Evolutionary conservation across 1,140 invertebrate species (phyloP), one percentile per base, ranked within the genome.

Genomic region (Ostrea edulis): DNA sequence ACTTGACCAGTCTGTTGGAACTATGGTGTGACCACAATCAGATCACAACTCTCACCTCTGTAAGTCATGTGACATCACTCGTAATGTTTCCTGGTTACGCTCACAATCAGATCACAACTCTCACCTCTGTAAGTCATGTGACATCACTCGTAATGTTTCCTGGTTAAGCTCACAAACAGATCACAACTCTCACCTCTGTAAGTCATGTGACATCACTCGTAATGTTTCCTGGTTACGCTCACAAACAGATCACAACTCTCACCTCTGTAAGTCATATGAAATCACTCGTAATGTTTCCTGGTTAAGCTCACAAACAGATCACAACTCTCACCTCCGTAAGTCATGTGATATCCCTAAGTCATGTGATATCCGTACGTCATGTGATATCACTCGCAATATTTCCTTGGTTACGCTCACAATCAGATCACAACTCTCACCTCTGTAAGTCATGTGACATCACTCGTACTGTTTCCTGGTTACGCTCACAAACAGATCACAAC

Each of bases 11-110:
- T 92, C 95, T 99, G 86, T 96, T 96, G 51, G 98, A 99, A 93
- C 94, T 99, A 8, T 99, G 98, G 98, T 97, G 98, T 93, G 98
- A 99, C 94, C 97, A 96, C 87, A 99, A 99, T 95, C 97, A 95
- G 87, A 97, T 99, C 86, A 96, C 96, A 85, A 95, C 96, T 85
- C 96, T 98, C 90, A 96, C 97, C 71, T 94, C 96, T 77, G 95
- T 96, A 93, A 94, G 93, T 93, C 82, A 29, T 62, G n/a, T 62
- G n/a, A 2, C 2, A 44, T 44, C 35, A 44, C 35, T 44, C n/a
- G n/a, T n/a, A n/a, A n/a, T 44, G 35, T 44, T 44, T 44, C 2
- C 35, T 44, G 35, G 35, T 44, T 44, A 44, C 5, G 35, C 35
- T n/a, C 97, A 96, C 87, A 99, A 99, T 95, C 97, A 95, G 87